Conservation (phyloP, 2,888 invertebrate genomes). For the Thyatira batis region DNA sequence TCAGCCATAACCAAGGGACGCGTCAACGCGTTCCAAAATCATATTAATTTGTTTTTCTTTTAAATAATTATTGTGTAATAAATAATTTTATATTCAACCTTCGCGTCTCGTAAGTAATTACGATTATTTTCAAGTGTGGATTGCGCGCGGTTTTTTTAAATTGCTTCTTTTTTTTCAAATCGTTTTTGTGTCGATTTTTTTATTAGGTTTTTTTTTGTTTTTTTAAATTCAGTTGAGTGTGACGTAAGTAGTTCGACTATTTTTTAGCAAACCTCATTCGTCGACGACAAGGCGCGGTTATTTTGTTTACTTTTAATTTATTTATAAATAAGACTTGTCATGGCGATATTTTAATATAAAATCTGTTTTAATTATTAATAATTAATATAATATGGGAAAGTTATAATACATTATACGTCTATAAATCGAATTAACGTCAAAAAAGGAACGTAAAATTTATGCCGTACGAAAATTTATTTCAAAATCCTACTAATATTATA, state of each 20-base stretch:
- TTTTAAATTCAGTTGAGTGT: neutral
- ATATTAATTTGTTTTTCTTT: slow-evolving; percentile 44
- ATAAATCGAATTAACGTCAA: too few species aligned
- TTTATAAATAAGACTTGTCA: neutral
- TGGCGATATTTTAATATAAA: too few species aligned
- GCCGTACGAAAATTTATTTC: too few species aligned
- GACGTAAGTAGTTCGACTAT: neutral
- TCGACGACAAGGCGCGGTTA: neutral
- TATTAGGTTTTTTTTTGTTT: neutral
- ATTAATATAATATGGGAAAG: too few species aligned
- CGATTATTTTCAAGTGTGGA: neutral
- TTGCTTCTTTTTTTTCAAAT: neutral
- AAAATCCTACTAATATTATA: too few species aligned
- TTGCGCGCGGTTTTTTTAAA: neutral
- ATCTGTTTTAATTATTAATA: too few species aligned
- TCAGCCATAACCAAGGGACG: slow-evolving; percentile 64
- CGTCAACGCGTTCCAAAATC: slow-evolving; percentile 49
- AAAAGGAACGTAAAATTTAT: too few species aligned
- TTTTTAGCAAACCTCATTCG: neutral
- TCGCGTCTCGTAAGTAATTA: slow-evolving; percentile 16
- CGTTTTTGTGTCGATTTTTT: neutral
- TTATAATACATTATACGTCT: too few species aligned
- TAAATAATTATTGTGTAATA: slow-evolving; percentile 30
- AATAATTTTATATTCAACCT: slow-evolving; percentile 33
- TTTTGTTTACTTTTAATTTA: neutral